Conservation (phyloP, 1,140 invertebrate species). For the Ceratina japonica region DNA sequence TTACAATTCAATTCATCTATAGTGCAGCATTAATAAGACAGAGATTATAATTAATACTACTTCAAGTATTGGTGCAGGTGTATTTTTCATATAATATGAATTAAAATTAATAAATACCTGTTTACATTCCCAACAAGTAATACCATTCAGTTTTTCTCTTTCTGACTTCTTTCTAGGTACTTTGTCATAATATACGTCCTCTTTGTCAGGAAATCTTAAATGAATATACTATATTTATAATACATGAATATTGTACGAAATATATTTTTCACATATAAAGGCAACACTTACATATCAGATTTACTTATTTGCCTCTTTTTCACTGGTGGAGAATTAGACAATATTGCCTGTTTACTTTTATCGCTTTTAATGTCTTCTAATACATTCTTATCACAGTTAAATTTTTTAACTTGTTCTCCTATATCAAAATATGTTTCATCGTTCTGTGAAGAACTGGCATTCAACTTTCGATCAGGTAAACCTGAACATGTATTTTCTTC, state of each 20-base stretch:
- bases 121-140: conserved; percentile 74
- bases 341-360: conserved; percentile 26
- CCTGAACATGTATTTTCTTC: background rate
- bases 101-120: conserved; percentile 65
- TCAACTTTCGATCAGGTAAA: background rate
- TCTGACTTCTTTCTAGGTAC: conserved; percentile 72
- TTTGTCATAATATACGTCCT: conserved; percentile 62
- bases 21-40: conserved; percentile 13
- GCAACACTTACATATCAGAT: conserved; percentile 62
- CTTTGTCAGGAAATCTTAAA: conserved; percentile 56
- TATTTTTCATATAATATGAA: conserved; percentile 7
- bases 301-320: conserved; percentile 56
- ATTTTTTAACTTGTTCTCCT: conserved; percentile 43
- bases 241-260: background rate
- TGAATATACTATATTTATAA: conserved; percentile 10
- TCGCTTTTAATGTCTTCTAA: conserved; percentile 33
- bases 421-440: conserved; percentile 63
- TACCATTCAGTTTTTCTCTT: conserved; percentile 72
- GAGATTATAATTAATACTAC: conserved; percentile 9
- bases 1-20: conserved; percentile 19
- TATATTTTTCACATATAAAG: background rate
- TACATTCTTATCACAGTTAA: background rate
- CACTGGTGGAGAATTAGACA: conserved; percentile 39
- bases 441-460: conserved; percentile 6
- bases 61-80: too few species aligned